Conservation (phyloP, 2,797 vertebrate species). For the Micropoecilia bifurca region DNA sequence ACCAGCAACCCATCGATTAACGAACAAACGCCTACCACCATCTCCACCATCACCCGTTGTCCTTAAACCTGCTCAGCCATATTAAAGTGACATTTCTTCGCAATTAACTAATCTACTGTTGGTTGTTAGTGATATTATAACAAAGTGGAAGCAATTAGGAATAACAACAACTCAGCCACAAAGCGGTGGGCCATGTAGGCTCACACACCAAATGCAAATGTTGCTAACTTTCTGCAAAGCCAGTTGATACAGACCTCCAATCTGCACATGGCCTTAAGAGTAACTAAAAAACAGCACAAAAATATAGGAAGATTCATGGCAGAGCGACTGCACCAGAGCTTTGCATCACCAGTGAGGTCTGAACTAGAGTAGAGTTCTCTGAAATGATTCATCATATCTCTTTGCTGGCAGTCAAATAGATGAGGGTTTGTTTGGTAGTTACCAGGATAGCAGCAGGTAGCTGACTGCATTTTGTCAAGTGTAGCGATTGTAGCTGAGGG, state of each 20-base stretch:
- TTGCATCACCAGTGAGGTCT: not conserved
- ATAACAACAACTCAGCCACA: not conserved
- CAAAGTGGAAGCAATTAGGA: not conserved
- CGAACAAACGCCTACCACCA: too few species aligned
- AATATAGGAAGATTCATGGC: not conserved
- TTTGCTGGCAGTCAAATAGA: not conserved
- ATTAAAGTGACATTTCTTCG: not conserved
- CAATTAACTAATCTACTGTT: not conserved
- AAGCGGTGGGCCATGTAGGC: not conserved
- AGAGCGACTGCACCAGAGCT: not conserved
- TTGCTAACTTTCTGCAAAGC: not conserved
- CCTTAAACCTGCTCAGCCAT: too few species aligned
- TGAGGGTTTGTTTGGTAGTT: not conserved
- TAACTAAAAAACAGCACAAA: not conserved
- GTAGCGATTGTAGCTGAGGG: not conserved
- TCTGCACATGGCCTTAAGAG: not conserved
- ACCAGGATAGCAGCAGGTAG: not conserved
- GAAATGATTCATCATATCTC: not conserved
- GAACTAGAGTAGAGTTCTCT: not conserved
- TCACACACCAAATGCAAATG: not conserved
- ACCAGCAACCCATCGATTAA: too few species aligned
- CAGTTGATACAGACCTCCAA: not conserved
- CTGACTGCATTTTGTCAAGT: not conserved
- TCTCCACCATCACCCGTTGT: too few species aligned
- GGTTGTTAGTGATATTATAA: not conserved